Base-by-base conservation (phyloP, 2,888 invertebrate species). In the Agriopis leucophaearia region DNA sequence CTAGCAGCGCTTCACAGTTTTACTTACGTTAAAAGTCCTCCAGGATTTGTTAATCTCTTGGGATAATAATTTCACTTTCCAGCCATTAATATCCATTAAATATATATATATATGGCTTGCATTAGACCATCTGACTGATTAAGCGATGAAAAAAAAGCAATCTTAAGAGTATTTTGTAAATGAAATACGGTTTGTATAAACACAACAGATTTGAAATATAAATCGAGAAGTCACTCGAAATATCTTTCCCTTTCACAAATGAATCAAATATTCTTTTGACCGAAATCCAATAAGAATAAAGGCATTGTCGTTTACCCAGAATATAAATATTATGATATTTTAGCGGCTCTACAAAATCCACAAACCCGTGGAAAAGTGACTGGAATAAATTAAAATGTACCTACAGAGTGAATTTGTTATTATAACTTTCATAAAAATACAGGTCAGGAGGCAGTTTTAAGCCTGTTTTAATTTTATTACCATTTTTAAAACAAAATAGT, bases 201-300 rank as follows among this genome's bases (percentile, higher is more conserved):
- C 42, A 15, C 9, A 55, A 63, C 13, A 40, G 27, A 18, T 47
- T 38, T 45, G 27, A 64, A 45, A 57, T 58, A 58, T 45, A 36
- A 36, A 60, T 38, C 54, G 60, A 48, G 52, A 47, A 65, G 36
- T 36, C 36, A 38, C 18, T 51, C 12, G n/a, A 59, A 61, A 64
- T 44, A 59, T 68, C 52, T 60, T 61, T 59, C 59, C 48, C 36
- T 50, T 68, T 70, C 55, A 61, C 64, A 61, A 66, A 68, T 54
- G 62, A 71, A 71, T 70, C 70, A 71, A 71, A 73, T 70, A 71
- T 71, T 71, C 73, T 60, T 69, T 62, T 54, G 63, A 69, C 64
- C 61, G 47, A 73, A 73, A 70, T 63, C 64, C 67, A 73, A 73
- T 71, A 73, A 61, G 64, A 57, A 50, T 67, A 42, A 62, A 42